Evolutionary conservation across 2,888 invertebrate genomes (phyloP).

Genomic region (Agrotis segetum): DNA sequence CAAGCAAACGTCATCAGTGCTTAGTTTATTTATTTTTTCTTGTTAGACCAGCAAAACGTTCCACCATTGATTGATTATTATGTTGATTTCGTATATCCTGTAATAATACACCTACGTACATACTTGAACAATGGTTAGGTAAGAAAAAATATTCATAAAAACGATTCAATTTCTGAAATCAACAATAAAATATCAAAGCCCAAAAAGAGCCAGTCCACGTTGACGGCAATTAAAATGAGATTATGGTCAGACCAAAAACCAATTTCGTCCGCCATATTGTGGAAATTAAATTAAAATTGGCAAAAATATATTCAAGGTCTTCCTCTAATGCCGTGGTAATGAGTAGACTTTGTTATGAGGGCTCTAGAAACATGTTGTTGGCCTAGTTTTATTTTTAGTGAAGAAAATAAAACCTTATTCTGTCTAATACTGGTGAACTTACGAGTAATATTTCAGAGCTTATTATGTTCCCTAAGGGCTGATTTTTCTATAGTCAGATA

Average conservation of each 20-base stretch:
- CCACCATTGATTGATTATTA: too few species aligned
- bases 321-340: constrained; percentile 32
- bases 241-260: constrained; percentile 49
- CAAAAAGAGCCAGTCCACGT: constrained; percentile 7
- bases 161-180: background rate
- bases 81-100: too few species aligned
- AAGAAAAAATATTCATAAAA: background rate
- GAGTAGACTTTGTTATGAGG: constrained; percentile 5
- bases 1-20: too few species aligned
- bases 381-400: background rate
- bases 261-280: constrained; percentile 44
- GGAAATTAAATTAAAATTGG: constrained; percentile 38
- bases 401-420: background rate
- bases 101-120: too few species aligned
- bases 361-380: background rate
- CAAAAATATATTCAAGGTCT: constrained; percentile 5
- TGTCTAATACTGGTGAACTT: background rate
- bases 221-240: constrained; percentile 60
- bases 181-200: background rate
- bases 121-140: too few species aligned
- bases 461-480: too few species aligned
- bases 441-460: too few species aligned
- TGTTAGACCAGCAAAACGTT: too few species aligned
- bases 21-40: too few species aligned
- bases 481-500: too few species aligned